Evolutionary conservation across 2,888 invertebrate genomes (phyloP), one percentile per base, ranked within the genome.

Genomic region (Sialis fuliginosa): DNA sequence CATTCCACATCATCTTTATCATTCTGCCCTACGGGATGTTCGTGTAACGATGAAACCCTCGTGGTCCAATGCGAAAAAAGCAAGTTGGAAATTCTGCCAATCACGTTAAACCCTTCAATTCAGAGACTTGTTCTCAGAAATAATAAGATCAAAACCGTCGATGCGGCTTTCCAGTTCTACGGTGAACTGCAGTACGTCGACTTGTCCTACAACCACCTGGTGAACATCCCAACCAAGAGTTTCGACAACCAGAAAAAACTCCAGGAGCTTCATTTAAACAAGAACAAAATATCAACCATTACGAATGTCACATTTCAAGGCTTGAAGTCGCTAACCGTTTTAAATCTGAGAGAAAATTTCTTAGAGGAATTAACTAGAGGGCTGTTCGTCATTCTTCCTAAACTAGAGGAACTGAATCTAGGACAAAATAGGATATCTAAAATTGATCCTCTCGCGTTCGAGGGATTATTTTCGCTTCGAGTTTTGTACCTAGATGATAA

Each of bases 111-210:
- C 68, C 93, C 93, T 39, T 84, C 86, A 57, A 87, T 90, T 52
- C 85, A 86, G 61, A 74, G 87, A 47, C 75, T 90, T 57, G 82
- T 87, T 55, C 76, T 90, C 51, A 79, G 81, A 57, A 85, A 83
- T 63, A 90, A 89, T 64, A 81, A 81, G 58, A 88, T 90, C 57
- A 87, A 86, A 63, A 86, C 84, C 10, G 84, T 90, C 54, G 89
- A 90, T 64, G 86, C 86, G 44, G 86, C 87, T 30, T 84, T 90
- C 66, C 85, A 86, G 61, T 90, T 90, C 67, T 90, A 90, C 65
- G 77, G 81, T 1, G 87, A 87, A 55, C 71, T 90, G n/a, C 81
- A 80, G 53, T 86, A 83, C 62, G 74, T 89, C 40, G 89, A 90
- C 64, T 70, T 90, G 40, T 87, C 87, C 39, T 81, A 78, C 61